Evolutionary conservation across 1,140 invertebrate genomes (phyloP).

Genomic region (Araneus ventricosus): DNA sequence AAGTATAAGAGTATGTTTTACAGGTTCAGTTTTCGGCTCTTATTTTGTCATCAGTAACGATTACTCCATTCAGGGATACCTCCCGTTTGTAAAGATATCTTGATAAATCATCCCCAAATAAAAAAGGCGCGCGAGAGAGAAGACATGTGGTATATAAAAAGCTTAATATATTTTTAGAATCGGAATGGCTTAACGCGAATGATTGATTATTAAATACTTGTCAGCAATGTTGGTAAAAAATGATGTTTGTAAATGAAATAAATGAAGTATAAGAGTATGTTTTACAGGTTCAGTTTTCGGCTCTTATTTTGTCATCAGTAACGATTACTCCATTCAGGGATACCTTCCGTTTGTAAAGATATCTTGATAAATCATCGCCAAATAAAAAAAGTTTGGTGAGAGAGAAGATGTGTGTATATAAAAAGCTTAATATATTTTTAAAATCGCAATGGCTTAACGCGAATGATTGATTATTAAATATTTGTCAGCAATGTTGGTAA

Average conservation of each 20-base stretch:
- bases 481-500: neutral
- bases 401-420: neutral
- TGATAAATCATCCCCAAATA: neutral
- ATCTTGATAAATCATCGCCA: neutral
- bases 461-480: neutral
- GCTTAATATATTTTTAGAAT: neutral
- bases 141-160: neutral
- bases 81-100: neutral
- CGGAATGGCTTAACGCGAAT: neutral
- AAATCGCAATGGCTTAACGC: neutral
- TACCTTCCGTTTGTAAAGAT: neutral
- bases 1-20: no score
- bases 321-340: neutral
- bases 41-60: conserved; percentile 38
- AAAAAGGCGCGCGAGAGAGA: neutral
- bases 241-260: no score
- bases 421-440: neutral
- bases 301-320: conserved; percentile 36
- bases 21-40: no score
- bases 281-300: no score
- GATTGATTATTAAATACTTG: neutral
- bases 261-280: no score
- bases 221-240: no score
- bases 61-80: neutral
- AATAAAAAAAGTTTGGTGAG: no score